Evolutionary conservation across 2,797 vertebrate species (phyloP).

Genomic region (Labroides dimidiatus): DNA sequence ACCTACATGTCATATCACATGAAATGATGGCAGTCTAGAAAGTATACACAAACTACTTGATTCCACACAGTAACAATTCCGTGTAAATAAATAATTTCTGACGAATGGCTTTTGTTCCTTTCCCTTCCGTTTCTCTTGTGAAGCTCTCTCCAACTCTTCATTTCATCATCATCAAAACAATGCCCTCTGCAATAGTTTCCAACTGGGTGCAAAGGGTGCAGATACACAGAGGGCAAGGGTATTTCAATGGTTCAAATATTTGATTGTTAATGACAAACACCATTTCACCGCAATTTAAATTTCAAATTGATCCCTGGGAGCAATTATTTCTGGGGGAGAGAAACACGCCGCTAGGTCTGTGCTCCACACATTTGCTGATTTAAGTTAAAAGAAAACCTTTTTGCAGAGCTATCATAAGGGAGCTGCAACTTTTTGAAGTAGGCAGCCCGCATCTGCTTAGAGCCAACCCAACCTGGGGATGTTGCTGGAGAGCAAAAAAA

Average conservation of each 20-base stretch:
- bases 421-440: conserved; percentile 84
- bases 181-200: conserved; percentile 33
- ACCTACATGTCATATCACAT: background rate
- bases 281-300: conserved; percentile 84
- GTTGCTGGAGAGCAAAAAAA: conserved; percentile 73
- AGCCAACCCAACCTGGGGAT: conserved; percentile 78
- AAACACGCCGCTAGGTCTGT: conserved; percentile 76
- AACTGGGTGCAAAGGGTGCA: conserved; percentile 38
- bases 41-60: background rate
- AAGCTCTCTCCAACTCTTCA: conserved; percentile 43
- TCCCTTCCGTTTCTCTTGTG: conserved; percentile 33
- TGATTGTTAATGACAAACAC: conserved; percentile 88
- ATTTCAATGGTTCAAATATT: conserved; percentile 85
- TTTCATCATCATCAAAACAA: conserved; percentile 64
- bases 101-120: conserved; percentile 31
- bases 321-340: conserved; percentile 76
- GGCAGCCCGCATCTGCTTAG: conserved; percentile 73
- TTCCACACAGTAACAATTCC: background rate
- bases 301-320: conserved; percentile 85
- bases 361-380: conserved; percentile 84
- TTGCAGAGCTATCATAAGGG: conserved; percentile 81
- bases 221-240: conserved; percentile 60
- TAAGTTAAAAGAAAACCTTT: conserved; percentile 84
- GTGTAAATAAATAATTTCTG: conserved; percentile 36
- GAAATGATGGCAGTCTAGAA: conserved; percentile 11